A percentile compares a stretch with the other conserved stretches of the same genome.
Conservation (phyloP, 2,797 vertebrate species). For the Hyperoplus lanceolatus region DNA sequence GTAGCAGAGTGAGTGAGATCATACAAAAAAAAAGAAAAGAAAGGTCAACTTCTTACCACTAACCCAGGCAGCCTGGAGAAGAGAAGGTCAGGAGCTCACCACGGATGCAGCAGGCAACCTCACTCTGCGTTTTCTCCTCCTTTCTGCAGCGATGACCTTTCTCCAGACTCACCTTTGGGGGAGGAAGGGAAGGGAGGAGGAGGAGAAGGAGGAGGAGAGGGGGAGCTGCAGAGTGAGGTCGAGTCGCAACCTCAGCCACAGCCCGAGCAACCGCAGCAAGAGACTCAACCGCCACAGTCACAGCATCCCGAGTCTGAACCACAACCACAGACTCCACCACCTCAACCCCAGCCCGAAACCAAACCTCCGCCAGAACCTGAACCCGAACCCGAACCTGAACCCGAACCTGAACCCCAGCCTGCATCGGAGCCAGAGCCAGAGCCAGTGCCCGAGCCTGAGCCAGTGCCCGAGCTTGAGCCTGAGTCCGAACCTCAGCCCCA, state of each 20-base stretch:
- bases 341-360: slow-evolving; percentile 19
- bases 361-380: slow-evolving; percentile 19
- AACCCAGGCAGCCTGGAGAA: slow-evolving; percentile 81
- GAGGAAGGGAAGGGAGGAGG: slow-evolving; percentile 81
- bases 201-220: slow-evolving; percentile 54
- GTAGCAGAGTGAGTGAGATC: slow-evolving; percentile 65
- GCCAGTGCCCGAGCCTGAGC: slow-evolving; percentile 30
- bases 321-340: slow-evolving; percentile 6
- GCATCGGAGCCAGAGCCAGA: slow-evolving; percentile 10
- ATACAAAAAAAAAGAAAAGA: slow-evolving; percentile 46
- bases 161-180: slow-evolving; percentile 80
- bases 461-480: slow-evolving; percentile 10
- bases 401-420: slow-evolving; percentile 23
- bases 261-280: slow-evolving; percentile 29
- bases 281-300: slow-evolving; percentile 15
- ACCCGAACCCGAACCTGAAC: slow-evolving; percentile 22
- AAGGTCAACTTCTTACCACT: slow-evolving; percentile 75
- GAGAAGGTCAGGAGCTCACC: slow-evolving; percentile 81
- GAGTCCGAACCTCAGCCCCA: slow-evolving; percentile 34
- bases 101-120: slow-evolving; percentile 84
- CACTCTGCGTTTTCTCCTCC: slow-evolving; percentile 90
- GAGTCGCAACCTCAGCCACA: slow-evolving; percentile 63
- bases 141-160: slow-evolving; percentile 89
- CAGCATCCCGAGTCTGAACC: slow-evolving; percentile 44
- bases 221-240: slow-evolving; percentile 80